Evolutionary conservation across 2,113 vertebrate genomes (phyloP).

Genomic region (Microtus oregoni): DNA sequence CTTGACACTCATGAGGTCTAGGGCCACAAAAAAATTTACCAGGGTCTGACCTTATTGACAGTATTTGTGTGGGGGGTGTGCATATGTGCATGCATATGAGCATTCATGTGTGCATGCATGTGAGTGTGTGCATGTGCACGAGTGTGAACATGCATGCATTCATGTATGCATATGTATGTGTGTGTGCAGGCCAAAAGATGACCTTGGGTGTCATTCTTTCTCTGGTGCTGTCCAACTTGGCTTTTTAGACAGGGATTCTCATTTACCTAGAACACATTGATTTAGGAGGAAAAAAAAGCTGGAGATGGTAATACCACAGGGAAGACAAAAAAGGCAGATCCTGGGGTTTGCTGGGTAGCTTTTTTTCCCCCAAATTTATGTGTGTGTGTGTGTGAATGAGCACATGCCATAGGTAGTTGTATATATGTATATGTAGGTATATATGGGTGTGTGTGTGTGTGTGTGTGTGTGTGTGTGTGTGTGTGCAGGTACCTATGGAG

Average conservation of each 20-base stretch:
- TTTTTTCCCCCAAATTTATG: neutral
- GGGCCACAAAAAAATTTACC: neutral
- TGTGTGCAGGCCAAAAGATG: neutral
- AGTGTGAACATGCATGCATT: neutral
- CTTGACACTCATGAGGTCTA: conserved; percentile 44
- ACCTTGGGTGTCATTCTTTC: neutral
- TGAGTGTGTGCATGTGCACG: neutral
- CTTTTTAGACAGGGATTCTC: neutral
- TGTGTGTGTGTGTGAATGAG: neutral
- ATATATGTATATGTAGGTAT: neutral
- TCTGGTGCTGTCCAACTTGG: neutral
- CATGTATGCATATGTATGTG: neutral
- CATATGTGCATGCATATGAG: no score
- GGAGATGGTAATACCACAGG: neutral
- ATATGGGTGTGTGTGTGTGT: neutral
- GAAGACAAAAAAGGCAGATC: neutral
- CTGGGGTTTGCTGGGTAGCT: neutral
- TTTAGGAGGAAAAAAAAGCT: neutral
- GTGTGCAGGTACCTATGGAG: no score
- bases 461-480: no score
- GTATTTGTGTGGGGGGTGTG: neutral
- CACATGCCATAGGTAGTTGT: neutral
- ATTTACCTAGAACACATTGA: neutral
- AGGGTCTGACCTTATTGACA: conserved; percentile 32
- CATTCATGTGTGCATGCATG: neutral